Percentiles rank a stretch among this genome's conserved stretches.
Conservation (phyloP, 35 echinoderm and acorn worm genomes). For the Apostichopus parvimensis region DNA sequence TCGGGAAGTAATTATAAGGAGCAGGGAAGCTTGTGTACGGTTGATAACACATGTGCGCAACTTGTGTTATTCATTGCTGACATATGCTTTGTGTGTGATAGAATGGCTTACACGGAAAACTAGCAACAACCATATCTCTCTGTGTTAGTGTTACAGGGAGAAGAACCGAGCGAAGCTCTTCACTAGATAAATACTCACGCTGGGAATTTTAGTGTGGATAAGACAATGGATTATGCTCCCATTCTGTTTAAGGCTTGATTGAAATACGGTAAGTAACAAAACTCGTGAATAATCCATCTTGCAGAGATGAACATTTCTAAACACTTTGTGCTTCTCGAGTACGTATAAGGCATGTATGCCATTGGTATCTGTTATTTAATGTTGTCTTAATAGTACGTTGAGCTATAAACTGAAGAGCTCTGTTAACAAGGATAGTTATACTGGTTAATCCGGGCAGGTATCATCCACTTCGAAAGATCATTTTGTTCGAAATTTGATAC, state of each 20-base stretch:
- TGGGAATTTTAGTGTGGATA: slow-evolving; percentile 36
- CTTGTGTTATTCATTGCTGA: slow-evolving; percentile 16
- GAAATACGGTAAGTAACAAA: slow-evolving; percentile 27
- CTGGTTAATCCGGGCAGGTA: too few species aligned
- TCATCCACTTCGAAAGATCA: too few species aligned
- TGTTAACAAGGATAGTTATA: neutral
- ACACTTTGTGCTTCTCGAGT: neutral
- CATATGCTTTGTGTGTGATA: slow-evolving; percentile 28
- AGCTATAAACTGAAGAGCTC: neutral
- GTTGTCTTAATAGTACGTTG: neutral
- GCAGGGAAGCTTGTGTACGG: slow-evolving; percentile 21
- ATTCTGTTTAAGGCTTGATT: neutral
- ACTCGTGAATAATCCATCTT: neutral
- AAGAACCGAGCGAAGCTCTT: neutral
- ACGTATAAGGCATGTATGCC: neutral
- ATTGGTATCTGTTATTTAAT: neutral
- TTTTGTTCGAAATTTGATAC: too few species aligned
- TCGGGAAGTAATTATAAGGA: slow-evolving; percentile 47
- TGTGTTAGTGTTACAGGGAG: neutral
- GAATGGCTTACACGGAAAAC: neutral
- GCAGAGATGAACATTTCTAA: neutral
- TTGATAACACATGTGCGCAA: slow-evolving; percentile 45
- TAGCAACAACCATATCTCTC: neutral
- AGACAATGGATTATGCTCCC: slow-evolving; percentile 30
- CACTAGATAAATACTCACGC: neutral